Percentiles rank a stretch among this genome's conserved stretches.
Conservation (phyloP, 2,888 invertebrate genomes). For the Agelastica alni region DNA sequence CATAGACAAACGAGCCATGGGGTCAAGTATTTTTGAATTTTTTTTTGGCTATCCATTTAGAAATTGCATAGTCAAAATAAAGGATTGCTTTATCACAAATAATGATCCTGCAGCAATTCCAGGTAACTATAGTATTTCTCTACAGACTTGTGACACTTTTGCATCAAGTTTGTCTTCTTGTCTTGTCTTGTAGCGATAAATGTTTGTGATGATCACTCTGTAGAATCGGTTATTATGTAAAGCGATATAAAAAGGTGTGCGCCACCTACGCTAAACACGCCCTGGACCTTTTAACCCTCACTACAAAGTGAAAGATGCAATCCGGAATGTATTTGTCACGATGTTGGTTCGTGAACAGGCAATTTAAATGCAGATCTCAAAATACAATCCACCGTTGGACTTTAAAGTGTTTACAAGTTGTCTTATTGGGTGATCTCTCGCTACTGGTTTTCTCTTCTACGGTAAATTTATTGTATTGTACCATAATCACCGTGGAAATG, state of each 20-base stretch:
- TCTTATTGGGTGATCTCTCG: constrained; percentile 28
- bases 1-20: too few relatives aligned
- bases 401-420: constrained; percentile 40
- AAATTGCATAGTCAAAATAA: too few relatives aligned
- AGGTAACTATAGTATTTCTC: too few relatives aligned
- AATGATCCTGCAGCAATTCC: too few relatives aligned
- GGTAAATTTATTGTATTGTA: constrained; percentile 7
- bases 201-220: background rate
- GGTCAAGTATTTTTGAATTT: too few relatives aligned
- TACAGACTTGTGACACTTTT: too few relatives aligned
- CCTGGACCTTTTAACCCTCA: constrained; percentile 42
- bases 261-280: constrained; percentile 40
- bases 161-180: too few relatives aligned
- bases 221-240: constrained; percentile 43
- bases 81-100: too few relatives aligned
- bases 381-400: constrained; percentile 35
- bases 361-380: constrained; percentile 49
- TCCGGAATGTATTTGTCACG: constrained; percentile 51
- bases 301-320: constrained; percentile 40
- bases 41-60: too few relatives aligned
- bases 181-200: too few relatives aligned
- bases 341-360: constrained; percentile 46
- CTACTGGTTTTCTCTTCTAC: constrained; percentile 18
- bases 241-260: constrained; percentile 37
- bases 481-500: background rate